A percentile compares a stretch with the other conserved stretches of the same genome.
phyloP scores from a whole-genome alignment of 2,113 vertebrate species.

The Riparia riparia region DNA sequence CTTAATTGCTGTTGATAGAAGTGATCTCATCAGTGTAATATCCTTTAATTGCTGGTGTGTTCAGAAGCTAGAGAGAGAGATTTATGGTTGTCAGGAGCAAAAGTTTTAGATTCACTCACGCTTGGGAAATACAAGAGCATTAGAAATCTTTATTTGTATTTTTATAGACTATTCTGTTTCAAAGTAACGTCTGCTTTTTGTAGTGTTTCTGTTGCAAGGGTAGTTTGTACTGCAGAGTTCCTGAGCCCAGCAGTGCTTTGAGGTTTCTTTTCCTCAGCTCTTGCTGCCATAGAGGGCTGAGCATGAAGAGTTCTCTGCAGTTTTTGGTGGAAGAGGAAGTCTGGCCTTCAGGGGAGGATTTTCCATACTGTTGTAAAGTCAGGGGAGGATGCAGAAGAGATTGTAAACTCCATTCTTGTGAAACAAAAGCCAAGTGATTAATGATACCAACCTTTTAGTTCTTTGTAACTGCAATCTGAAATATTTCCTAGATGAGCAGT shows the following conservation, averaged over 20 bases:
- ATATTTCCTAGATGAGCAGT: not conserved
- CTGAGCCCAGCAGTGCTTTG: not conserved
- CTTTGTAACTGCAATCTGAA: not conserved
- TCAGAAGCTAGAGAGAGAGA: not conserved
- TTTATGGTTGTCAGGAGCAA: not conserved
- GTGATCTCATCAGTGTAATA: not conserved
- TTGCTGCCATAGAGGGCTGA: not conserved
- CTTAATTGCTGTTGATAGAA: conserved; percentile 1
- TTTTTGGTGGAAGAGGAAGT: not conserved
- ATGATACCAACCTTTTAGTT: not conserved
- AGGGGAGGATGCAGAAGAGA: not conserved
- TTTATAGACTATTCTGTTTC: not conserved
- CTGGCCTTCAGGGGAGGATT: not conserved
- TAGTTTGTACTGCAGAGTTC: not conserved
- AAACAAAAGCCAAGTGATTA: not conserved
- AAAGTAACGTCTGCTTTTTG: not conserved
- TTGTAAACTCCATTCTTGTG: not conserved
- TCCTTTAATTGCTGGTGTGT: not conserved
- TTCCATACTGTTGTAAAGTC: not conserved
- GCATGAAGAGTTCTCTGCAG: not conserved
- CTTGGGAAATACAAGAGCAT: not conserved
- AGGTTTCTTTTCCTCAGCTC: conserved; percentile 7
- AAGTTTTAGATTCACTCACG: not conserved
- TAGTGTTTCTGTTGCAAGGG: not conserved
- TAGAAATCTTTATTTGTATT: not conserved